Conservation (phyloP, 2,113 vertebrate species). For the Sisor rabdophorus region DNA sequence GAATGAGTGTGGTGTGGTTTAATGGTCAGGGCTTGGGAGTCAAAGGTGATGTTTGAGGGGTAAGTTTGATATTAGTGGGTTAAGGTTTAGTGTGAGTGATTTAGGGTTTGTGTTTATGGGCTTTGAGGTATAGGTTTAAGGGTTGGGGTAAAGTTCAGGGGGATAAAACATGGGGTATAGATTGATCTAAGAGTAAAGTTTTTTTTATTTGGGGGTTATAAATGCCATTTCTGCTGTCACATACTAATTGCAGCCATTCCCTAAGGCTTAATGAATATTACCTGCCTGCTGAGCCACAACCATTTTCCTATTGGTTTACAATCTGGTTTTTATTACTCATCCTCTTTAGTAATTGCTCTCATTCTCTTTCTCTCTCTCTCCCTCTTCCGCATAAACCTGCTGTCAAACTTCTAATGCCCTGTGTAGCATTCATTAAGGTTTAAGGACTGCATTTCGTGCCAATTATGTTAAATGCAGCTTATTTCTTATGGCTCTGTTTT, state of each 20-base stretch:
- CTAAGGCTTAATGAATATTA: slow-evolving; percentile 23
- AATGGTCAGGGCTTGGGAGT: too few species aligned
- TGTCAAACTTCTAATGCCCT: slow-evolving; percentile 1
- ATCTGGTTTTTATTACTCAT: slow-evolving; percentile 6
- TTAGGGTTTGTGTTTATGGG: too few species aligned
- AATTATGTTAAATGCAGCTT: slow-evolving; percentile 32
- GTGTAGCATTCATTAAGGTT: slow-evolving; percentile 30
- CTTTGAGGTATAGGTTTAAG: not conserved
- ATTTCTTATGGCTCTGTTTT: slow-evolving; percentile 24
- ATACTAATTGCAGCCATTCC: slow-evolving; percentile 32
- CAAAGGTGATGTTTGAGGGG: too few species aligned
- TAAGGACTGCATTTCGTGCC: slow-evolving; percentile 32
- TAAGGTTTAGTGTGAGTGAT: too few species aligned
- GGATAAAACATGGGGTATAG: too few species aligned
- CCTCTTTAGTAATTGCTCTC: not conserved
- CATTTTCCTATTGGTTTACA: not conserved
- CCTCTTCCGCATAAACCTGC: not conserved
- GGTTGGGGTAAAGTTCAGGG: too few species aligned
- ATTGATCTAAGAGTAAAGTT: not conserved
- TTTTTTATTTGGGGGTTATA: not conserved
- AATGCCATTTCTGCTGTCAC: not conserved
- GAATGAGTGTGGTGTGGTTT: too few species aligned
- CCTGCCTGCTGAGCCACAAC: slow-evolving; percentile 22
- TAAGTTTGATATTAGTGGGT: too few species aligned
- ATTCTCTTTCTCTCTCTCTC: not conserved